A percentile compares a stretch with the other conserved stretches of the same genome.
Conservation (phyloP, 2,888 invertebrate species). For the Caenorhabditis drosophilae region DNA sequence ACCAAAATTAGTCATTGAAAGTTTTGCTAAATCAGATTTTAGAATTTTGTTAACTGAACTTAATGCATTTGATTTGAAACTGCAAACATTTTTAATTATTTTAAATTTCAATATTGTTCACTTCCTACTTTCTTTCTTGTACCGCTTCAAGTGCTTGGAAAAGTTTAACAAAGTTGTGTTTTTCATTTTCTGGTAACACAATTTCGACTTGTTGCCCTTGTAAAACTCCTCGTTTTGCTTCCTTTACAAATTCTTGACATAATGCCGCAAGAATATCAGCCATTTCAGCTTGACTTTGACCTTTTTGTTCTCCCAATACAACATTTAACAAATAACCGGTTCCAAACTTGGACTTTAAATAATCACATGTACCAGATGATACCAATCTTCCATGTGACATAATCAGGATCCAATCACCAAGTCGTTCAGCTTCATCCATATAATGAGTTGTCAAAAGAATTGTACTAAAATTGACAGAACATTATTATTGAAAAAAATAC, state of each 20-base stretch:
- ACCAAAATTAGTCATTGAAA: conserved; percentile 48
- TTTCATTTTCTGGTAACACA: conserved; percentile 23
- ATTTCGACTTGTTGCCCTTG: conserved; percentile 43
- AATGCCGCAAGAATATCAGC: conserved; percentile 9
- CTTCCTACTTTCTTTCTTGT: conserved; percentile 18
- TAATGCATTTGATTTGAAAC: conserved; percentile 12
- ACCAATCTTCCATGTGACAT: conserved; percentile 61
- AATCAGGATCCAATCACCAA: conserved; percentile 62
- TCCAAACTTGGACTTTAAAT: conserved; percentile 58
- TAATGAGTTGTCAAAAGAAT: conserved; percentile 10
- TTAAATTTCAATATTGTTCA: neutral
- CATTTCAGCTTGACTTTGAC: conserved; percentile 22
- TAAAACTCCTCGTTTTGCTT: conserved; percentile 21
- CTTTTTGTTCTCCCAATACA: conserved; percentile 27
- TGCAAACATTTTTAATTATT: conserved; percentile 12
- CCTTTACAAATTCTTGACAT: conserved; percentile 16
- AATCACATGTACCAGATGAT: conserved; percentile 55
- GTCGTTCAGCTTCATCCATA: conserved; percentile 67
- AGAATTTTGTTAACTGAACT: conserved; percentile 13
- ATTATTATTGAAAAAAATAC: no score
- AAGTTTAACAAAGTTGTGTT: conserved; percentile 12
- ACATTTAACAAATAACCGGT: conserved; percentile 60
- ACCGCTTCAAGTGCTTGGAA: conserved; percentile 29
- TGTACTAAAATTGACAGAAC: conserved; percentile 5
- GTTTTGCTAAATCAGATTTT: conserved; percentile 13